phyloP scores from a whole-genome alignment of 2,888 invertebrate species.

The Meandrusa payeni region DNA sequence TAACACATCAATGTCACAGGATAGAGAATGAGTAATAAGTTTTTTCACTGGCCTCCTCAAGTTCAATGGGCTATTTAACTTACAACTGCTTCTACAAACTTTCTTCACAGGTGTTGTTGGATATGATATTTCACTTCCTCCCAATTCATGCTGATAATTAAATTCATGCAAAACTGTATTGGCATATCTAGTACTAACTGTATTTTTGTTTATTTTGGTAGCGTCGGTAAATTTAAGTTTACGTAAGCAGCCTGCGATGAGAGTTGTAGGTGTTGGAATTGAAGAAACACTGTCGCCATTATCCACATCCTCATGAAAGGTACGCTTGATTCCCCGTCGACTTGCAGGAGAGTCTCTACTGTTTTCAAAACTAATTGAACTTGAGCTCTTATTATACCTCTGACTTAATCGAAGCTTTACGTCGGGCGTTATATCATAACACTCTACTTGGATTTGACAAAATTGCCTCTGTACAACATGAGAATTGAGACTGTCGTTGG shows the following conservation, averaged over 20 bases:
- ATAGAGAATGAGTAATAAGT: slow-evolving; percentile 59
- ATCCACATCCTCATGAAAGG: slow-evolving; percentile 49
- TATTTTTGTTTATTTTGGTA: slow-evolving; percentile 36
- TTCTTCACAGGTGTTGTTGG: slow-evolving; percentile 69
- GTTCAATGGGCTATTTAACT: slow-evolving; percentile 46
- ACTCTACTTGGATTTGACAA: slow-evolving; percentile 45
- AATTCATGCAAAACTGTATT: slow-evolving; percentile 29
- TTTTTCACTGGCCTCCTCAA: slow-evolving; percentile 52
- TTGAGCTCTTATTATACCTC: slow-evolving; percentile 32
- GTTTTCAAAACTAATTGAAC: slow-evolving; percentile 29
- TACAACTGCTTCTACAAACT: slow-evolving; percentile 51
- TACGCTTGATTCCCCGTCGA: slow-evolving; percentile 56
- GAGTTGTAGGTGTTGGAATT: slow-evolving; percentile 62
- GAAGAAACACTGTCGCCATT: slow-evolving; percentile 37
- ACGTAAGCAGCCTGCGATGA: slow-evolving; percentile 63
- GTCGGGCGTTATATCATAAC: slow-evolving; percentile 41
- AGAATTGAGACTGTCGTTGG: slow-evolving; percentile 50
- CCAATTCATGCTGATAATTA: slow-evolving; percentile 33
- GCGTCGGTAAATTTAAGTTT: slow-evolving; percentile 60
- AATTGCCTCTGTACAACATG: slow-evolving; percentile 41
- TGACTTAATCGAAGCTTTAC: slow-evolving; percentile 34
- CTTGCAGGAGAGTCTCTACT: slow-evolving; percentile 45
- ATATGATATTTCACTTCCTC: slow-evolving; percentile 44
- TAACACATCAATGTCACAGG: slow-evolving; percentile 55
- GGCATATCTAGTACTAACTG: slow-evolving; percentile 25